Evolutionary conservation across 2,888 invertebrate species (phyloP).

Genomic region (Catotricha subobsoleta): DNA sequence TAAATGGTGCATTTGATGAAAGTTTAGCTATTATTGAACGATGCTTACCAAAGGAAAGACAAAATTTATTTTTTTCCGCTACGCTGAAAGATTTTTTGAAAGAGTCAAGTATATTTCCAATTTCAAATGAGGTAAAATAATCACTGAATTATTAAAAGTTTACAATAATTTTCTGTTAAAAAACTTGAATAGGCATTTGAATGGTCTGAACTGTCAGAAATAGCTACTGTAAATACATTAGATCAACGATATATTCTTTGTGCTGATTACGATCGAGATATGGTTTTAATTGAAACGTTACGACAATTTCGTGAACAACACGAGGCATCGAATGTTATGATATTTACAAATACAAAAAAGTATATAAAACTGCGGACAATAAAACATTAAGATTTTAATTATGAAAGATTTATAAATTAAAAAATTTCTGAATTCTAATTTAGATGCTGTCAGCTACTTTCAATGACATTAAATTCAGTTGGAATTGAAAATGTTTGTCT

Average conservation of each 20-base stretch:
- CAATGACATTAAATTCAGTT: slow-evolving; percentile 72
- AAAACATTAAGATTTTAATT: no score
- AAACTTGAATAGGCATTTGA: slow-evolving; percentile 20
- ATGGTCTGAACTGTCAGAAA: slow-evolving; percentile 53
- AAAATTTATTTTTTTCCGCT: slow-evolving; percentile 85
- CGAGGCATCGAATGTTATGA: slow-evolving; percentile 67
- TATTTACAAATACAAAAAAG: slow-evolving; percentile 95
- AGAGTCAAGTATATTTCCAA: slow-evolving; percentile 42
- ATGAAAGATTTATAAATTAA: no score
- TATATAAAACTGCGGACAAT: slow-evolving; percentile 26
- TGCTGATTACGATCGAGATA: slow-evolving; percentile 81
- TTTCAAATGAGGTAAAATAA: slow-evolving; percentile 40
- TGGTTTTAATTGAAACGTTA: slow-evolving; percentile 69
- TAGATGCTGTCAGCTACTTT: slow-evolving; percentile 78
- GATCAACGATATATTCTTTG: slow-evolving; percentile 82
- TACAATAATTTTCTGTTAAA: background rate
- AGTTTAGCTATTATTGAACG: slow-evolving; percentile 65
- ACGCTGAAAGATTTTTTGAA: slow-evolving; percentile 75
- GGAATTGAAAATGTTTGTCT: slow-evolving; percentile 79
- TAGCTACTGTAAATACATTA: slow-evolving; percentile 75
- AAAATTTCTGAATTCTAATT: no score
- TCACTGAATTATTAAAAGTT: background rate
- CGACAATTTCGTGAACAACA: slow-evolving; percentile 55
- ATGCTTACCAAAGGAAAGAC: slow-evolving; percentile 56
- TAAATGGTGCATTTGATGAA: slow-evolving; percentile 63